phyloP scores from a whole-genome alignment of 2,113 vertebrate genomes.

The Maccullochella peelii region DNA sequence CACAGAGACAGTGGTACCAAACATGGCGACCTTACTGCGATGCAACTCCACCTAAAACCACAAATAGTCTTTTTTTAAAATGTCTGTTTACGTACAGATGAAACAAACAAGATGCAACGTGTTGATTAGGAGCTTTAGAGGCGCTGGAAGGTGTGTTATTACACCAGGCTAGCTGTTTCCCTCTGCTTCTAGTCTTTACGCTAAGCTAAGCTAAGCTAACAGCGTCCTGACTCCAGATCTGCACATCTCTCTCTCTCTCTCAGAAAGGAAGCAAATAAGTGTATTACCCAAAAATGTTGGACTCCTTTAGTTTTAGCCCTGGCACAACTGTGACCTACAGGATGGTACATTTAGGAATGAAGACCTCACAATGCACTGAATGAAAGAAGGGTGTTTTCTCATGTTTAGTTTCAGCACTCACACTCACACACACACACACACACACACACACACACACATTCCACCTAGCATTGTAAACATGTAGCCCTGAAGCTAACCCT shows the following conservation, averaged over 20 bases:
- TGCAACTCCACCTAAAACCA: neutral
- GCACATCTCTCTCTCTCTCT: neutral
- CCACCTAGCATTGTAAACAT: neutral
- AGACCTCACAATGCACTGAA: slow-evolving; percentile 30
- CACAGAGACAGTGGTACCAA: neutral
- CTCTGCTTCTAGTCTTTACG: accelerated
- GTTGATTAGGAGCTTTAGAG: neutral
- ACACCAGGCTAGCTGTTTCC: neutral
- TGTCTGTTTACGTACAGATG: neutral
- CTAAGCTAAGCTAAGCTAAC: slow-evolving; percentile 4
- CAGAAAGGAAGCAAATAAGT: neutral
- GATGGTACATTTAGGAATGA: neutral
- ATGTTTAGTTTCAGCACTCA: neutral
- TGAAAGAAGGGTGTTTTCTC: neutral
- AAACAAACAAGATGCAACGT: too few species aligned
- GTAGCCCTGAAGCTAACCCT: neutral
- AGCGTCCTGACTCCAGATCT: neutral
- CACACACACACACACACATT: neutral
- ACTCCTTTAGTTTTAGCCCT: neutral
- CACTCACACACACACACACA: neutral
- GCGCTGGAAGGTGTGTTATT: neutral
- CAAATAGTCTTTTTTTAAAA: neutral
- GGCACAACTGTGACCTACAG: neutral
- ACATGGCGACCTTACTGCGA: neutral
- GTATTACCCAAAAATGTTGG: slow-evolving; percentile 6